Base-by-base conservation (phyloP, 1,140 invertebrate genomes). In the Euura lappo region DNA sequence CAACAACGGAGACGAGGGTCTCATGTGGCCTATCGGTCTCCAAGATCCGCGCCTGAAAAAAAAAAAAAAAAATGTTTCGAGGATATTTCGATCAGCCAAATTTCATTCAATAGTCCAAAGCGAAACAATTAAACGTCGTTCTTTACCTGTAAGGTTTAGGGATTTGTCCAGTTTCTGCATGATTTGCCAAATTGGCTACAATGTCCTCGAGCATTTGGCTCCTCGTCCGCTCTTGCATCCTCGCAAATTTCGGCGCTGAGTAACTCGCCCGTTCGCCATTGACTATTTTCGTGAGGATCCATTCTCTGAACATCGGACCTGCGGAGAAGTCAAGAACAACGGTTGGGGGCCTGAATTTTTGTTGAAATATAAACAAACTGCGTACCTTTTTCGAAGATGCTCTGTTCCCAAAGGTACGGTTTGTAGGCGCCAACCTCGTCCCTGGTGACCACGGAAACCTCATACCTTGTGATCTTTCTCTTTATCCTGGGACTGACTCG, bases 371-470 rank as follows among this genome's bases (percentile, higher is more conserved):
- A 73, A 13, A 28, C 44, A 46, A 46, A 73, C 70, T 70, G 10
- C 66, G 64, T 79, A 87, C 97, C 97, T 90, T 97, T 98, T 83
- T 97, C 94, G 85, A 98, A 98, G 65, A 97, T 93, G 69, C 95
- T 96, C 85, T 97, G 95, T 83, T 97, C 95, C 92, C 96, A 98
- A 10, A 99, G 89, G 84, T 97, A 96, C 45, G 97, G 97, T 82
- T 98, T 98, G 89, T 99, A 99, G 71, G 95, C 96, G 8, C 98
- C 97, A 1, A 99, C 98, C 90, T 99, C 98, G 85, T 99, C 97
- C 68, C 98, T 90, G 0, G 97, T 98, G 28, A 98, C 96, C 4
- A 99, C 97, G 0, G 96, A 96, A 66, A 96, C 94, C 86, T 97
- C 95, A 83, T 97, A 97, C 80, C 94, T 89, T 2, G 95, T 96